phyloP scores from a whole-genome alignment of 2,888 invertebrate species.

The Zaprionus lineosus region DNA sequence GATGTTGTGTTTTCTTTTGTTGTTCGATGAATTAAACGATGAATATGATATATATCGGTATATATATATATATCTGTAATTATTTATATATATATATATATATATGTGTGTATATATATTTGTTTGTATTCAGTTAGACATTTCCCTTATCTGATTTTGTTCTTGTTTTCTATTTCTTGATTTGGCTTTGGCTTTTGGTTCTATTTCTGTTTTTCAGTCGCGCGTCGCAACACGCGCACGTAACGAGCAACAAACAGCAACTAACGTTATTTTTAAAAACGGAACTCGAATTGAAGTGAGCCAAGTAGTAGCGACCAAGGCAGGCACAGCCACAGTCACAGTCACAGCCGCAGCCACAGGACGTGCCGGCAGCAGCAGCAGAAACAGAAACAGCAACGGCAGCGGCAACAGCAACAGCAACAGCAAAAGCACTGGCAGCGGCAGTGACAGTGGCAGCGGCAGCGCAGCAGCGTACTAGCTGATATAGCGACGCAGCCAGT shows the following conservation, averaged over 20 bases:
- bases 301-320: conserved; percentile 57
- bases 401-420: not conserved
- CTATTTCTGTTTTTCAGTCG: conserved; percentile 47
- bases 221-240: conserved; percentile 80
- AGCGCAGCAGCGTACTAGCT: conserved; percentile 32
- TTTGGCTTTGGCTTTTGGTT: not conserved
- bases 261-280: conserved; percentile 80
- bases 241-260: conserved; percentile 82
- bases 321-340: conserved; percentile 45
- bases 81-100: too few relatives aligned
- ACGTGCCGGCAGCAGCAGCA: conserved; percentile 50
- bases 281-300: conserved; percentile 76
- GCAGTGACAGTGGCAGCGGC: not conserved
- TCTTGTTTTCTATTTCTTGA: not conserved
- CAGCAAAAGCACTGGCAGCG: conserved; percentile 10
- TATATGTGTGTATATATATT: too few relatives aligned
- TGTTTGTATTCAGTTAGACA: too few relatives aligned
- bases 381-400: conserved; percentile 19
- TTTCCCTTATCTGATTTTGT: too few relatives aligned
- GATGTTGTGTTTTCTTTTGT: too few relatives aligned
- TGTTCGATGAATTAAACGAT: too few relatives aligned
- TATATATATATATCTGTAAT: too few relatives aligned
- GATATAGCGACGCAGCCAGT: conserved; percentile 38
- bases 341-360: conserved; percentile 28
- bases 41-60: too few relatives aligned